Conservation (phyloP, 1,140 invertebrate species). For the Pteromalus puparum region DNA sequence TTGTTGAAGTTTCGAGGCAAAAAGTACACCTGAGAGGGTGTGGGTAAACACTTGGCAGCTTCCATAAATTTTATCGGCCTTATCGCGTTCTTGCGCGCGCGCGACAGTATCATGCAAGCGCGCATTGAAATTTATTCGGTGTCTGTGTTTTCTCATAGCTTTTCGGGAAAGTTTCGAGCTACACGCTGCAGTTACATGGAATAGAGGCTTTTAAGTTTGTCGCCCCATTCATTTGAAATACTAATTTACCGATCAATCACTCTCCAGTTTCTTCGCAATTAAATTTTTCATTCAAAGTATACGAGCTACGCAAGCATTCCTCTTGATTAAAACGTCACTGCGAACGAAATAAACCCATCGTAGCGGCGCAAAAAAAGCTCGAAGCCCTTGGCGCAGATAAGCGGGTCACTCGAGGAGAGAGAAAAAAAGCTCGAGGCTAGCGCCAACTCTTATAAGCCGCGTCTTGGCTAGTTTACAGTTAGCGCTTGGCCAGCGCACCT, state of each 20-base stretch:
- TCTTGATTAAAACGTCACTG: neutral
- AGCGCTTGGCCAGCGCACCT: neutral
- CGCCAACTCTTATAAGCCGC: neutral
- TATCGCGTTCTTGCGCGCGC: too few relatives aligned
- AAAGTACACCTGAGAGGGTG: neutral
- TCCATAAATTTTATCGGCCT: constrained; percentile 3
- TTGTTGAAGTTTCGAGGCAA: neutral
- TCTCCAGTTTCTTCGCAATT: neutral
- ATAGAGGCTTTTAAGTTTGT: too few relatives aligned
- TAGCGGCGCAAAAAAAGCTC: too few relatives aligned
- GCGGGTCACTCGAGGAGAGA: neutral
- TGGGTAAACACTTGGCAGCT: neutral
- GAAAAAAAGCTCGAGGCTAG: neutral
- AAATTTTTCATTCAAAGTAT: neutral
- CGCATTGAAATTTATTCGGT: neutral
- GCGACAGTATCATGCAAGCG: too few relatives aligned
- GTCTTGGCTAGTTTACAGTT: constrained; percentile 14
- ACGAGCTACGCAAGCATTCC: neutral
- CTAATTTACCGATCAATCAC: neutral
- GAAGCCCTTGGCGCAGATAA: neutral
- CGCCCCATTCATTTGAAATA: neutral
- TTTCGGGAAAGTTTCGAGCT: too few relatives aligned
- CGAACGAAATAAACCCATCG: neutral
- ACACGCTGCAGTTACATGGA: too few relatives aligned
- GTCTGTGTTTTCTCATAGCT: too few relatives aligned